A percentile compares a stretch with the other conserved stretches of the same genome.
Conservation (phyloP, 1,140 invertebrate species). For the Lasaia peninsularis region DNA sequence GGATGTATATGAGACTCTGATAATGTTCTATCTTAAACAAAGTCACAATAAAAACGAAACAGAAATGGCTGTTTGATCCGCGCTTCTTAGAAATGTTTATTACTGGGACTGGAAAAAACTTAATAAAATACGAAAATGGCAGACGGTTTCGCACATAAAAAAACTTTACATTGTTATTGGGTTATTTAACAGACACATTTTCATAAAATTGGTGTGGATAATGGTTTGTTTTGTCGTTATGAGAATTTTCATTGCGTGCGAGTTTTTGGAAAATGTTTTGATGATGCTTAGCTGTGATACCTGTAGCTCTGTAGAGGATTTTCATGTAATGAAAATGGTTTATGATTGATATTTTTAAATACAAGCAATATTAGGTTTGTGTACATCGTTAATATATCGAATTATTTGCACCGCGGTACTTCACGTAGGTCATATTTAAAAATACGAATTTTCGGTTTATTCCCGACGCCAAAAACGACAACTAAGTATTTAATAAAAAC, state of each 20-base stretch:
- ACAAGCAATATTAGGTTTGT: too few relatives aligned
- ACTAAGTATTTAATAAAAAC: too few relatives aligned
- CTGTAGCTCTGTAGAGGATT: too few relatives aligned
- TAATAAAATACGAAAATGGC: constrained; percentile 28
- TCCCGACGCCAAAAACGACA: too few relatives aligned
- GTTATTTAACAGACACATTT: constrained; percentile 21
- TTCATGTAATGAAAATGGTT: too few relatives aligned
- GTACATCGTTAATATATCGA: too few relatives aligned
- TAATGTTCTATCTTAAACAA: constrained; percentile 9
- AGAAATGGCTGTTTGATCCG: constrained; percentile 5
- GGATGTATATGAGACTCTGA: not conserved
- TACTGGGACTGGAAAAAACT: constrained; percentile 24
- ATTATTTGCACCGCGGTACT: too few relatives aligned
- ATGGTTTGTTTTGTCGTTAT: not conserved
- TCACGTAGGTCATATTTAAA: too few relatives aligned
- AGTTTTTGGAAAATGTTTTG: not conserved
- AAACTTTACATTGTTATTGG: constrained; percentile 33
- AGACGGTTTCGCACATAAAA: constrained; percentile 26
- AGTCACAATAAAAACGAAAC: not conserved
- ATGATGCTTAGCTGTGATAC: too few relatives aligned
- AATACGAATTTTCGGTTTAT: too few relatives aligned
- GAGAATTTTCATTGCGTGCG: not conserved
- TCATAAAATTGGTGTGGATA: constrained; percentile 23
- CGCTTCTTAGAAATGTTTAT: constrained; percentile 27
- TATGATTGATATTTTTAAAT: too few relatives aligned